Base-by-base conservation (phyloP, 2,113 vertebrate species). In the Spilogale gracilis region DNA sequence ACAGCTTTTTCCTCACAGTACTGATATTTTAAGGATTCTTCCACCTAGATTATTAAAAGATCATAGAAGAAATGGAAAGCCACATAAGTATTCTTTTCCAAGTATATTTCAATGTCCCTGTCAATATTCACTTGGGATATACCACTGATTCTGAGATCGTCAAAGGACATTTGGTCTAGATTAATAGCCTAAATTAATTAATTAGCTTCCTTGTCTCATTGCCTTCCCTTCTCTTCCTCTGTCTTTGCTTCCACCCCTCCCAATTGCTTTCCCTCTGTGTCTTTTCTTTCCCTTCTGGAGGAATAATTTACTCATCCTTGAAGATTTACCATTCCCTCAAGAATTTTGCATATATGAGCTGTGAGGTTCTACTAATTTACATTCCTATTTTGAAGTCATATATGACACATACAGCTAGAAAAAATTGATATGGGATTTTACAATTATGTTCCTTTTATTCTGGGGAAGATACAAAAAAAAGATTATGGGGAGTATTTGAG, bases 181-280 rank as follows among this genome's bases (percentile, higher is more conserved):
- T 98, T 97, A 99, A 97, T 96, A 98, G 95, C 92, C 96, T 95
- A 96, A 99, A 98, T 98, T 98, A 98, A 99, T 98, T 98, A 98
- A 98, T 98, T 98, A 98, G 80, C 95, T 97, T 97, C 88, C 45
- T 74, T 88, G 91, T 69, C 92, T 97, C 96, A 92, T 95, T 97
- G 86, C 94, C 94, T 97, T 98, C 65, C 91, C 73, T 60, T 96
- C 86, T 97, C 89, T 85, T 94, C 95, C 92, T 94, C 74, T 74
- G 2, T 13, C 43, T 98, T 97, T 85, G 95, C 52, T 94, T 74
- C 85, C 43, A 67, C 43, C 43, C 76, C 38, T 9, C 67, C 93
- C 93, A 89, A 82, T 58, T 84, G 65, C 69, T 97, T 97, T 82
- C 88, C 98, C 93, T 94, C 74, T 86, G 84, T 89, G 98, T 95